Base-by-base conservation (phyloP, 92 coral and sea anemone species). In the Phenganax stokvisi region DNA sequence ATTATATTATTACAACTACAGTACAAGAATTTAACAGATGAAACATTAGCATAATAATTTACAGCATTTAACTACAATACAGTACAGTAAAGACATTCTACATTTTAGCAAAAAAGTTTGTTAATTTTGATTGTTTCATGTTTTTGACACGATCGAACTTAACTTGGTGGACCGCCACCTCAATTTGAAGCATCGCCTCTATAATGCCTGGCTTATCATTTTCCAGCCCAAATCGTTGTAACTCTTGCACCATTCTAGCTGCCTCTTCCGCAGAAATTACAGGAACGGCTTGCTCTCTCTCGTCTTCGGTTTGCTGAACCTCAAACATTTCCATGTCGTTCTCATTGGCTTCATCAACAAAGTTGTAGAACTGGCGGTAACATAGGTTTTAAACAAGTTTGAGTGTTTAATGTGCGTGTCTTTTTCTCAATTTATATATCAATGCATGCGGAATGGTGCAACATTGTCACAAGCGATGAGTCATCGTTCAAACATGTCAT, bases 171-270 rank as follows among this genome's bases (percentile, higher is more conserved):
- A 71, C 76, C 52, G 54, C 20, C 56, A 5, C 76, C 37, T 71
- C 76, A 71, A 71, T 71, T 71, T 71, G 76, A 37, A 71, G 76
- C 76, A 13, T 71, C 54, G 76, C 76, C 56, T 71, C 76, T 15
- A 71, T 37, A n/a, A 71, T 71, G 20, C 29, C 54, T 13, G 54
- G 54, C 54, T 30, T 71, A 20, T 30, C n/a, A 55, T 71, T 71
- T 71, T 71, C 76, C 51, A 71, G 51, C 10, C 54, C 76, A 37
- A 71, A 71, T 16, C 76, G 54, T 6, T 37, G 52, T n/a, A 71
- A 71, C 56, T 71, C 76, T 29, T 29, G 20, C 12, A 71, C 54
- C 76, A 71, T 71, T 71, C 76, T 71, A 9, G 76, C 76, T 29
- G 76, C 76, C 13, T 71, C 76, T 47, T 71, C n/a, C 12, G 29